Base-by-base conservation (phyloP, 2,113 vertebrate species). In the Calidris pygmaea region DNA sequence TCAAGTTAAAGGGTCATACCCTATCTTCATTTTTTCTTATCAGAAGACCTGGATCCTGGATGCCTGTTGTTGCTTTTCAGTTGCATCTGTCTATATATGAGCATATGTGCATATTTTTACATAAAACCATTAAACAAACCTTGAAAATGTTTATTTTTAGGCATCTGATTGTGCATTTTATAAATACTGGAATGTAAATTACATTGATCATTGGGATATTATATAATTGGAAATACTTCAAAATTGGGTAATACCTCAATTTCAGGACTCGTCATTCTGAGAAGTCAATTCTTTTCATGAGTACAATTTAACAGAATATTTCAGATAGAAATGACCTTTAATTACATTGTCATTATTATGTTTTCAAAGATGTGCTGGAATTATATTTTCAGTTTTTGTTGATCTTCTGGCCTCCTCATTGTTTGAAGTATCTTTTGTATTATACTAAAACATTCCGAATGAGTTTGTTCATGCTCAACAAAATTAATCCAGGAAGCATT, bases 401-500 rank as follows among this genome's bases (percentile, higher is more conserved):
- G 30, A 41, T 94, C 77, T 55, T 93, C 20, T 62, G 82, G 6
- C 70, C 39, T 96, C 37, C 3, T 24, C 24, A 16, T 93, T 95
- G 78, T 67, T 94, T 94, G 59, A 89, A 85, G 80, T 88, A 81
- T 70, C 26, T 80, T 92, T 68, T 53, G 15, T 89, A 43, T 79
- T 56, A 58, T 23, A 72, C 73, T 82, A 77, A 89, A 90, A 87
- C 23, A 41, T 88, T 94, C 58, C 41, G 15, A 85, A 27, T 41
- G 67, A 41, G 8, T 84, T 41, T 96, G 12, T 92, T 93, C 41
- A 14, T 82, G 29, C 43, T 95, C 47, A 95, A 93, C 13, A 94
- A 86, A 96, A 93, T 92, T 6, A 90, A 95, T 80, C 52, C 65
- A 63, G 74, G 37, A 91, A 76, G 71, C 76, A 65, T 95, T 95